Conservation (phyloP, 2,797 vertebrate species). For the Phrynocephalus vlangalii region DNA sequence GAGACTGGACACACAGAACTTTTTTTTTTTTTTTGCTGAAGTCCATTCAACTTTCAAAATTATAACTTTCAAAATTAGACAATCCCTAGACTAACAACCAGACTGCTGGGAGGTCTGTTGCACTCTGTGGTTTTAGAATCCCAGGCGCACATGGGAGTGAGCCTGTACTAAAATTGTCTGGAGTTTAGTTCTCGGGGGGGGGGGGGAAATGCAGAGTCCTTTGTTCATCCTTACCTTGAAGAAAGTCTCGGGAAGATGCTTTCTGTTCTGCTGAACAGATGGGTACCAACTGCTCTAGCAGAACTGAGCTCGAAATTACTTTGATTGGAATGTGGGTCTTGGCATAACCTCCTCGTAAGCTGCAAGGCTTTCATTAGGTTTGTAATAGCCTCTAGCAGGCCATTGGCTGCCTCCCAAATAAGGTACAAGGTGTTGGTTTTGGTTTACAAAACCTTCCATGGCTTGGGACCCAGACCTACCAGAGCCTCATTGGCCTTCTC, state of each 20-base stretch:
- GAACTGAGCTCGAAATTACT: not conserved
- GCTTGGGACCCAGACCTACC: too few relatives aligned
- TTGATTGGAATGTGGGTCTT: not conserved
- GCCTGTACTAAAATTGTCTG: not conserved
- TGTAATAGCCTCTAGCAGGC: too few relatives aligned
- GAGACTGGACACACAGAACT: conserved; percentile 43
- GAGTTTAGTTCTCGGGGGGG: not conserved
- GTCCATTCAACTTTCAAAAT: conserved; percentile 31
- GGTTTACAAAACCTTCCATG: too few relatives aligned
- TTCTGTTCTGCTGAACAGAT: not conserved
- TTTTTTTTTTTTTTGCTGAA: conserved; percentile 36
- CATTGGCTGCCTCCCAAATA: too few relatives aligned
- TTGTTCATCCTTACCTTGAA: not conserved
- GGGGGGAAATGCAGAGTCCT: not conserved
- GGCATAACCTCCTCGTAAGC: not conserved
- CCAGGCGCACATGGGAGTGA: not conserved
- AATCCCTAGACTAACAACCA: not conserved
- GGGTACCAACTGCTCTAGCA: not conserved
- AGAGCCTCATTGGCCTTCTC: too few relatives aligned
- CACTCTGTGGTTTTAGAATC: not conserved
- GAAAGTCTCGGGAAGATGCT: not conserved
- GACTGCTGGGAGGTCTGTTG: not conserved
- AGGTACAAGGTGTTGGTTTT: too few relatives aligned
- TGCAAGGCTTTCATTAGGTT: not conserved
- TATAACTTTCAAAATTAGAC: not conserved